Percentiles rank a stretch among this genome's conserved stretches.
Conservation (phyloP, 2,113 vertebrate species). For the Pelvicachromis taeniatus region DNA sequence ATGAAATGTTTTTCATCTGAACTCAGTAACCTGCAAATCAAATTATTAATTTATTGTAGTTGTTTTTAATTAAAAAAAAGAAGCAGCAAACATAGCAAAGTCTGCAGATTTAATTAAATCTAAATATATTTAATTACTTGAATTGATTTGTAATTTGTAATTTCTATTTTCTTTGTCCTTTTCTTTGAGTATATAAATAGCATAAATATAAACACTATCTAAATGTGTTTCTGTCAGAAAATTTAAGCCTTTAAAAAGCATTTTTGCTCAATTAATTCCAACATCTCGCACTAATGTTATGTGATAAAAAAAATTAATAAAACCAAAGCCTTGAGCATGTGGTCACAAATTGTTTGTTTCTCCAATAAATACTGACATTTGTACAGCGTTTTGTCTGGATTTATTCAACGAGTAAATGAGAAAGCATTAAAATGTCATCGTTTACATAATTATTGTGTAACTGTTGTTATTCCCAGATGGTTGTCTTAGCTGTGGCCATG, state of each 20-base stretch:
- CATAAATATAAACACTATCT: background rate
- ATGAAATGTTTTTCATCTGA: background rate
- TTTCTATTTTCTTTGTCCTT: background rate
- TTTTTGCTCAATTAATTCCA: background rate
- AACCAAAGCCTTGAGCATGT: background rate
- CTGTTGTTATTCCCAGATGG: constrained; percentile 41
- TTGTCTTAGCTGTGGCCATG: constrained; percentile 8
- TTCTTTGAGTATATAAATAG: background rate
- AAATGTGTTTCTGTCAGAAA: background rate
- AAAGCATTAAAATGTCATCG: background rate
- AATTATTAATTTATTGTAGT: background rate
- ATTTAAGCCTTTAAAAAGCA: background rate
- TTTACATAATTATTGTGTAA: constrained; percentile 16
- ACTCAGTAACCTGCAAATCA: fast-evolving
- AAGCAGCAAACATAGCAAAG: background rate
- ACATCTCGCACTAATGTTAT: background rate
- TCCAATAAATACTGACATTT: background rate
- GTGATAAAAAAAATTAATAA: background rate
- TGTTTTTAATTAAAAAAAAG: fast-evolving
- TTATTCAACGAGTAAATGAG: background rate
- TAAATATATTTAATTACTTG: background rate
- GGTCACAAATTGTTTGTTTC: background rate
- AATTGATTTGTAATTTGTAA: background rate
- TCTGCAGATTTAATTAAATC: background rate
- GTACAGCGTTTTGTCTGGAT: background rate